Evolutionary conservation across 2,113 vertebrate species (phyloP).

Genomic region (Gorsachius goisagi): DNA sequence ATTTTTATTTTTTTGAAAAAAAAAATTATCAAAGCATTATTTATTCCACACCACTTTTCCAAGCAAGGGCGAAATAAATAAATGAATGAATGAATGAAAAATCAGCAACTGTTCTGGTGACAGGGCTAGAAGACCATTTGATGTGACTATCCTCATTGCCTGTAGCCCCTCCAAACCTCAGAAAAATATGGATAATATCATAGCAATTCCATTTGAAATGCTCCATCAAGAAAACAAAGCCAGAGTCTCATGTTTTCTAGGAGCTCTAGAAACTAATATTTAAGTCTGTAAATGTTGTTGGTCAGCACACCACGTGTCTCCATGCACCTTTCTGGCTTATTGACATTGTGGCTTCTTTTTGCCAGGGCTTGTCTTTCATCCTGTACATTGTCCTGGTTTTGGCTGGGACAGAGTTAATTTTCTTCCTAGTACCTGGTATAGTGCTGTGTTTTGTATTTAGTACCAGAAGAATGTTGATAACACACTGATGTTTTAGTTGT

Average conservation of each 20-base stretch:
- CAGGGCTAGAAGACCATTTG: background rate
- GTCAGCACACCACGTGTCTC: accelerated
- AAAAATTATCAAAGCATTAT: background rate
- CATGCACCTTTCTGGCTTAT: background rate
- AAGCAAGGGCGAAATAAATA: background rate
- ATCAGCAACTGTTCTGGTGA: background rate
- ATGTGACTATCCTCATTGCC: background rate
- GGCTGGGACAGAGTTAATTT: too few relatives aligned
- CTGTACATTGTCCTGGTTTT: background rate
- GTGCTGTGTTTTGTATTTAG: too few relatives aligned
- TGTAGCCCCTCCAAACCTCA: background rate
- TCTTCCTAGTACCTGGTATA: too few relatives aligned
- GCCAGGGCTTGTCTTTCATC: background rate
- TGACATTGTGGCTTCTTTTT: background rate
- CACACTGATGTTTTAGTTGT: too few relatives aligned
- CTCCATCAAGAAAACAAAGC: background rate
- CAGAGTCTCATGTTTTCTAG: background rate
- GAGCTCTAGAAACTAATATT: background rate
- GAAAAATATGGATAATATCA: background rate
- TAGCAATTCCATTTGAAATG: background rate
- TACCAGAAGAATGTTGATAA: too few relatives aligned
- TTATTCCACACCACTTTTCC: background rate
- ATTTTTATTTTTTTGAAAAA: background rate
- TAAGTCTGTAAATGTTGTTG: background rate
- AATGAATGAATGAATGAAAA: too few relatives aligned